These are phyloP conservation scores for Hydrochoerus hydrochaeris DNA, from an alignment of 2,113 vertebrate genomes.

Conservation along the genomic window DNA sequence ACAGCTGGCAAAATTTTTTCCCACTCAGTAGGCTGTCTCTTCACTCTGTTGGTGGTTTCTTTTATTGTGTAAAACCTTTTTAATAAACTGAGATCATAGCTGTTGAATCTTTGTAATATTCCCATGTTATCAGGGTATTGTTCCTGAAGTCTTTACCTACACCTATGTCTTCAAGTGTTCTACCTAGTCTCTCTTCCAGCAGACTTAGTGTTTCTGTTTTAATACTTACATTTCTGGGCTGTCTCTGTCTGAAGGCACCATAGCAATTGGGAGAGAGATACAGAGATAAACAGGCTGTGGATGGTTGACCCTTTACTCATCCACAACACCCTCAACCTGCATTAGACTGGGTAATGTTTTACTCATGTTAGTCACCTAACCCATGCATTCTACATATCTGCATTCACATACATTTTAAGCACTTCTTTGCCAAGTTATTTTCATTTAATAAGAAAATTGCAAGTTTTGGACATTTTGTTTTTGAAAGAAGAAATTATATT, in stretches of 20 bases:
- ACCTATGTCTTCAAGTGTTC: background rate
- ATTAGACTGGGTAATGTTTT: background rate
- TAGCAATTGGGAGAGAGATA: background rate
- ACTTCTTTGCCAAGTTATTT: background rate
- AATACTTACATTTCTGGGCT: background rate
- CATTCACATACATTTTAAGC: background rate
- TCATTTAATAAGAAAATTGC: background rate
- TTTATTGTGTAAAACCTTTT: background rate
- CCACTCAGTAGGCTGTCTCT: background rate
- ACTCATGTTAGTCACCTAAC: background rate
- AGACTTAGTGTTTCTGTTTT: background rate
- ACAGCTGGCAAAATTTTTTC: background rate
- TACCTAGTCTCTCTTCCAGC: background rate
- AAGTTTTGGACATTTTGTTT: background rate
- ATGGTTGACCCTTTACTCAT: background rate
- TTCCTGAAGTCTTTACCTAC: background rate
- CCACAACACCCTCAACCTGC: background rate
- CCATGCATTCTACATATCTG: background rate
- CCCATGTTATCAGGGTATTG: background rate
- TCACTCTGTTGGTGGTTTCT: background rate
- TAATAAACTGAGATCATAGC: background rate
- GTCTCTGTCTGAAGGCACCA: background rate
- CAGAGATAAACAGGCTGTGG: background rate
- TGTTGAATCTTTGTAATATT: background rate
- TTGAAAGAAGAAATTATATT: background rate